Evolutionary conservation across 2,113 vertebrate species (phyloP).

Genomic region (Syngnathoides biaculeatus): DNA sequence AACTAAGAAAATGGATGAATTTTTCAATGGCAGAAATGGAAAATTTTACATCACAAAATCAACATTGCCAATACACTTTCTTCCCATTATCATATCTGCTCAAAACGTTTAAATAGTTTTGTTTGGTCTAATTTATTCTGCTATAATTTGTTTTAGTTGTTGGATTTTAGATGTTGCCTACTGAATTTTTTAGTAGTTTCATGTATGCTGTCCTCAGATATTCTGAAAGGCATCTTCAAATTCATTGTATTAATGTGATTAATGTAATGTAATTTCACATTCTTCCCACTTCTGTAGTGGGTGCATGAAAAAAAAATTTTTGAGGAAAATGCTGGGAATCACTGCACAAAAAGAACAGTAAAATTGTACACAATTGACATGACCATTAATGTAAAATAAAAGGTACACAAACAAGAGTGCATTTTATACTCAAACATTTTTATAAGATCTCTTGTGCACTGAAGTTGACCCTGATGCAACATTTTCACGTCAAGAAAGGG

Average conservation of each 20-base stretch:
- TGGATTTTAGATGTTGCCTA: not conserved
- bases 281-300: too few species aligned
- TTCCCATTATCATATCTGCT: too few species aligned
- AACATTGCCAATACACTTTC: too few species aligned
- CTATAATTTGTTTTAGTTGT: not conserved
- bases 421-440: constrained; percentile 32
- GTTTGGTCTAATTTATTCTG: not conserved
- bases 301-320: not conserved
- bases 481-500: constrained; percentile 30
- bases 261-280: too few species aligned
- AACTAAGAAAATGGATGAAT: too few species aligned
- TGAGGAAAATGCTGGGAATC: not conserved
- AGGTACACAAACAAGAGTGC: not conserved
- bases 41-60: too few species aligned
- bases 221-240: too few species aligned
- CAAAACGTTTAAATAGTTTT: too few species aligned
- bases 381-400: constrained; percentile 8
- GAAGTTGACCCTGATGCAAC: constrained; percentile 33
- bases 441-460: constrained; percentile 38
- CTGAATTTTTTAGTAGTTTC: not conserved
- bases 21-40: too few species aligned
- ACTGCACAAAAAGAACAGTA: not conserved
- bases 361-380: not conserved
- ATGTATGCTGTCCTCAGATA: too few species aligned
- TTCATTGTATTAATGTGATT: too few species aligned